Evolutionary conservation across 2,113 vertebrate species (phyloP).

Genomic region (Panthera uncia): DNA sequence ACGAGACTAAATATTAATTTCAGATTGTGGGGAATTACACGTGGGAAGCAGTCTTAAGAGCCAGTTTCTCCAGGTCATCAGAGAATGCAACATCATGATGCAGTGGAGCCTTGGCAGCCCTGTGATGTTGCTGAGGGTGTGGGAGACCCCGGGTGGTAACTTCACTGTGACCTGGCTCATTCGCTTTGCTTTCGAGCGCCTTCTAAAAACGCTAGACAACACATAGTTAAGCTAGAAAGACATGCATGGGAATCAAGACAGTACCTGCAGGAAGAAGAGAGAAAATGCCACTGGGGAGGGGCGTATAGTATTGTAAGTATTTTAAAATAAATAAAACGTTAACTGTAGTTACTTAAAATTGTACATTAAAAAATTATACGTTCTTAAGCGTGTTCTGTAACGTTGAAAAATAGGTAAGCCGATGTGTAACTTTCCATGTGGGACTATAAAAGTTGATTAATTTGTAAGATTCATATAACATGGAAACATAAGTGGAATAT

Average conservation of each 20-base stretch:
- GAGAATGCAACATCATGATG: slow-evolving; percentile 19
- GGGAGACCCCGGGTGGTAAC: not conserved
- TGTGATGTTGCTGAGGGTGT: not conserved
- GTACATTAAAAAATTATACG: not conserved
- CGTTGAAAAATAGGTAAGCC: not conserved
- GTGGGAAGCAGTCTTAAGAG: not conserved
- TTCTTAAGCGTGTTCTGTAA: not conserved
- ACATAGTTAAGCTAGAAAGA: accelerated
- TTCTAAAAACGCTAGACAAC: accelerated
- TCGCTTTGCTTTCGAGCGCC: not conserved
- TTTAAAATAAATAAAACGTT: not conserved
- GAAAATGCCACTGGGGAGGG: not conserved
- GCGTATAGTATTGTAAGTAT: not conserved
- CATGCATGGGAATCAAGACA: accelerated
- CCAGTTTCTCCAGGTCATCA: not conserved
- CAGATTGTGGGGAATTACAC: not conserved
- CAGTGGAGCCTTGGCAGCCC: not conserved
- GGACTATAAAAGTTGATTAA: not conserved
- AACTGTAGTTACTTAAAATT: not conserved
- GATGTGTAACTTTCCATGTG: not conserved
- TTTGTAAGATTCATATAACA: not conserved
- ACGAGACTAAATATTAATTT: not conserved
- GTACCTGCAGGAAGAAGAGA: not conserved
- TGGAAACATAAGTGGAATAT: not conserved
- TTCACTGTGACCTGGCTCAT: not conserved